Conservation (phyloP, 2,113 vertebrate species). For the Coturnix japonica region DNA sequence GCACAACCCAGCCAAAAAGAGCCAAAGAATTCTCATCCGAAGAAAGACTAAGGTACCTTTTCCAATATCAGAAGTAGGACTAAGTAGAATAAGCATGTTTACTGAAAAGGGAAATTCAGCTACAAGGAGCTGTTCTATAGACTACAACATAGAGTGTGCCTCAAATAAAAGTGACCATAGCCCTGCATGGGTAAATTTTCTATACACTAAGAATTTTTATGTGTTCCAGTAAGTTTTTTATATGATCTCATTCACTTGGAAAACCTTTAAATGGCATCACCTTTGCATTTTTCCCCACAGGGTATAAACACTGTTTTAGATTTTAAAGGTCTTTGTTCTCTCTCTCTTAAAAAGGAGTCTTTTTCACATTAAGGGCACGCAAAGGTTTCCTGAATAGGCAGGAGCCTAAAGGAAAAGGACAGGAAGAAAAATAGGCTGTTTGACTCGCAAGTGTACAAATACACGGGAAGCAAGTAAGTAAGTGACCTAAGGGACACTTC, state of each 20-base stretch:
- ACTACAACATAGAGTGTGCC: background rate
- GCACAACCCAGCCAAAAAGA: background rate
- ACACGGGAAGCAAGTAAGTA: background rate
- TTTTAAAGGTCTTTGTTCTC: background rate
- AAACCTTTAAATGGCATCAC: constrained; percentile 36
- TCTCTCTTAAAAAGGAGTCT: background rate
- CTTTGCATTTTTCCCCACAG: background rate
- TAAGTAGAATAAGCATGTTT: background rate
- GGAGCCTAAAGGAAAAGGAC: constrained; percentile 12
- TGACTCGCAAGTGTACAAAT: constrained; percentile 13
- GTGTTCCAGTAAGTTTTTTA: background rate
- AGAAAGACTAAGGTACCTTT: background rate
- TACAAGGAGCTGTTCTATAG: background rate
- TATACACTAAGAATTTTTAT: background rate
- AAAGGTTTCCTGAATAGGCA: constrained; percentile 10
- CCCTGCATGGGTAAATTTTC: background rate
- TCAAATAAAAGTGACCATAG: background rate
- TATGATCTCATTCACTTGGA: background rate
- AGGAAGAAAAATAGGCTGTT: background rate
- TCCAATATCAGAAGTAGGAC: background rate
- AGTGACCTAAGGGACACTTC: constrained; percentile 5
- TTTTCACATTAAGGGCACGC: background rate
- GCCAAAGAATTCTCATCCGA: background rate
- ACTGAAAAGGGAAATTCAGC: background rate
- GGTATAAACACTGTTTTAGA: background rate